Evolutionary conservation across 2,797 vertebrate genomes (phyloP).

Genomic region (Eulemur albifrons): DNA sequence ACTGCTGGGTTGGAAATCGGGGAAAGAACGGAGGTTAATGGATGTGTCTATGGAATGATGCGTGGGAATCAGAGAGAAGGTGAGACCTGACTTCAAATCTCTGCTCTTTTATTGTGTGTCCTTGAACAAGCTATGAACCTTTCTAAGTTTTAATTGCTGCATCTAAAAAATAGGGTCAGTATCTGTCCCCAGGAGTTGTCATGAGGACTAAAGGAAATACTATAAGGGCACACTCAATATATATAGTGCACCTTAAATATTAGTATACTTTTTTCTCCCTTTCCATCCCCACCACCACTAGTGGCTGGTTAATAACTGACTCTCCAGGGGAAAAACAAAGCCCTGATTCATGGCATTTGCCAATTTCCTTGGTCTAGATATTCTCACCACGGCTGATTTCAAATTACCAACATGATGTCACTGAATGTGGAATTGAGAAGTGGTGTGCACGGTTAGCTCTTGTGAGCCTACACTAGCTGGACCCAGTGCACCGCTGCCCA

Average conservation of each 20-base stretch:
- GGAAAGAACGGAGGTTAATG: not conserved
- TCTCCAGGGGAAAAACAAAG: not conserved
- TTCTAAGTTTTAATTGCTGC: not conserved
- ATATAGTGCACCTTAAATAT: not conserved
- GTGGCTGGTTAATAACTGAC: not conserved
- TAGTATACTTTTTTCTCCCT: not conserved
- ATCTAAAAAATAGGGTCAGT: not conserved
- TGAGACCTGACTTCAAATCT: not conserved
- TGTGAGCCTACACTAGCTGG: not conserved
- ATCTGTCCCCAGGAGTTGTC: not conserved
- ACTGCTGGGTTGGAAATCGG: not conserved
- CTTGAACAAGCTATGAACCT: not conserved
- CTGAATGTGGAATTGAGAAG: not conserved
- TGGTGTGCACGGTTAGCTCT: not conserved
- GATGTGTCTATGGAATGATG: not conserved
- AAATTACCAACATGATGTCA: not conserved
- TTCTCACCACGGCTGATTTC: not conserved
- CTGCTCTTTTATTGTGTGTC: not conserved
- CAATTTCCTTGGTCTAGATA: not conserved
- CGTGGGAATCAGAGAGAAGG: not conserved
- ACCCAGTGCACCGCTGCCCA: not conserved
- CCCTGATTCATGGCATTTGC: not conserved
- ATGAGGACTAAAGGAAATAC: not conserved
- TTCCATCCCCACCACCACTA: not conserved
- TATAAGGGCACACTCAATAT: not conserved